Evolutionary conservation across 2,888 invertebrate species (phyloP), one percentile per base, ranked within the genome.

Genomic region (Therioaphis trifolii): DNA sequence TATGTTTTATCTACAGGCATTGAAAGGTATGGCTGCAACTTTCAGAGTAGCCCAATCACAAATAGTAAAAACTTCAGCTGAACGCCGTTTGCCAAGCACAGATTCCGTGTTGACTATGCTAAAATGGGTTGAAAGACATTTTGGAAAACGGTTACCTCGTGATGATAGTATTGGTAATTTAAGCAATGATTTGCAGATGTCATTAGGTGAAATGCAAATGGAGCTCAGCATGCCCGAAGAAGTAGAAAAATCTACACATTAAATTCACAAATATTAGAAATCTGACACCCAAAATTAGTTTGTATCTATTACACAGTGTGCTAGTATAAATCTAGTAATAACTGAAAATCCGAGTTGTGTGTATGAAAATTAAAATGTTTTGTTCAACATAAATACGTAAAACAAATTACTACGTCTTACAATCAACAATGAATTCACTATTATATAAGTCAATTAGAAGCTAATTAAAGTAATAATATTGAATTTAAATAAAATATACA

Each of bases 11-110:
- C 18, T n/a, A 35, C 55, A 96, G 95, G 95, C 96, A 0, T 90
- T 96, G 84, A 96, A 96, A 90, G 96, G 96, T 88, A 96, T 96
- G 95, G 96, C 96, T 0, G 94, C 95, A 1, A 96, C 96, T 4
- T 96, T 96, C 91, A 93, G 96, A 76, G 95, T 96, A 14, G 93
- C 95, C 0, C 93, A 95, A 0, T 95, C 95, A 0, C 92, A 92
- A 87, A 95, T 96, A 87, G 94, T 94, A 7, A 94, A 94, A 87
- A 96, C 96, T 0, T 94, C 94, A 0, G 96, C 96, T 0, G 96
- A 96, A 88, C 91, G 95, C 75, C 94, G 96, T 85, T 90, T 96
- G 69, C 95, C 96, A 0, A 95, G 95, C 52, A 95, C 96, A 0
- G 96, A 96, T 89, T 95, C 96, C 0, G 96, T 96, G 0, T 91